Percentiles rank a stretch among this genome's conserved stretches.
Evolutionary conservation across 2,888 invertebrate genomes (phyloP).

Genomic region (Phragmatobia fuliginosa): DNA sequence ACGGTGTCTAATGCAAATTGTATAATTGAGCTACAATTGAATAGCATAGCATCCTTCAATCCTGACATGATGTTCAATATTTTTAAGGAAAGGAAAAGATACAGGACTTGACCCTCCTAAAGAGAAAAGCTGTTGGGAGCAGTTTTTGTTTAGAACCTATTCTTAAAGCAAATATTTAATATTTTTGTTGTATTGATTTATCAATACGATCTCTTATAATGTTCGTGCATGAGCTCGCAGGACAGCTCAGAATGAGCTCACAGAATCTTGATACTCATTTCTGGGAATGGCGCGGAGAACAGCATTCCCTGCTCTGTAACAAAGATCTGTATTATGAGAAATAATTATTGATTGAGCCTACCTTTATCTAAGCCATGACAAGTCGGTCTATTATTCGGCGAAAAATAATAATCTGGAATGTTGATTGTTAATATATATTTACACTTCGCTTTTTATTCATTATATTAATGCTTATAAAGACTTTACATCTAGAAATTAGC

Average conservation of each 20-base stretch:
- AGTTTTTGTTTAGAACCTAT: background rate
- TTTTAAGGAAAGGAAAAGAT: too few species aligned
- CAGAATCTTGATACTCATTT: background rate
- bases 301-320: conserved; percentile 1
- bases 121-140: background rate
- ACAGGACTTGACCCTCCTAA: background rate
- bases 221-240: background rate
- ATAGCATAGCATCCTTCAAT: background rate
- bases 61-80: too few species aligned
- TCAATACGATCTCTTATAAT: background rate
- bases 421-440: conserved; percentile 8
- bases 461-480: conserved; percentile 35
- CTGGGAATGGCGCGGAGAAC: background rate
- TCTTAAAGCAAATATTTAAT: too few species aligned
- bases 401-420: conserved; percentile 12
- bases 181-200: background rate
- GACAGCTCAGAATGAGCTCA: background rate
- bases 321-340: background rate
- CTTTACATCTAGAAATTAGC: conserved; percentile 24
- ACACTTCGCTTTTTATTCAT: conserved; percentile 35
- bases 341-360: background rate
- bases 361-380: conserved; percentile 23
- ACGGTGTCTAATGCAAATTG: background rate
- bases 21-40: background rate
- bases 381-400: conserved; percentile 14